These are phyloP conservation scores for Apotomis turbidana DNA, from an alignment of 2,888 invertebrate species.

Conservation along the genomic window DNA sequence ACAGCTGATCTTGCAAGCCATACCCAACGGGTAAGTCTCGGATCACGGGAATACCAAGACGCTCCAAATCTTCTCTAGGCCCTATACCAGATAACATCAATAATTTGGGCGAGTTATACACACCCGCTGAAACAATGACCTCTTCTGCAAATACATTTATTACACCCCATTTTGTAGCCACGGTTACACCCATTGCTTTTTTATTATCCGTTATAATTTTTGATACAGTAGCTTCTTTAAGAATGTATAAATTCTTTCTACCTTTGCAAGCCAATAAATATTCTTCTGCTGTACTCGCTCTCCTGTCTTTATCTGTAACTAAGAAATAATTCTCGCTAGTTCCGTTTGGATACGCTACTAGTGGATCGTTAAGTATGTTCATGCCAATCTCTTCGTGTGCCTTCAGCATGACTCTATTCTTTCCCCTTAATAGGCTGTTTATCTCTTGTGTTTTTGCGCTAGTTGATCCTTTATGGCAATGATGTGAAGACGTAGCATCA, in stretches of 20 bases:
- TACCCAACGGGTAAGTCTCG: constrained; percentile 40
- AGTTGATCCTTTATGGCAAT: constrained; percentile 53
- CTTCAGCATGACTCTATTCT: constrained; percentile 34
- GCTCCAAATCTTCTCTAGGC: constrained; percentile 18
- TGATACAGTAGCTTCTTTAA: constrained; percentile 27
- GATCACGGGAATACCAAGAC: constrained; percentile 18
- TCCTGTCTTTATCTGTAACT: background rate
- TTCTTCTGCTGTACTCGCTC: constrained; percentile 16
- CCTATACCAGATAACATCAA: constrained; percentile 41
- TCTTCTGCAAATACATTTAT: constrained; percentile 30
- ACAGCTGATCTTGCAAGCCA: constrained; percentile 35
- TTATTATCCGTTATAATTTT: constrained; percentile 23
- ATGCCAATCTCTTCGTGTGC: constrained; percentile 22
- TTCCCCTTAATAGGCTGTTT: constrained; percentile 57
- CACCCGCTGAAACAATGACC: constrained; percentile 33
- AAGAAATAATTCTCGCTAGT: constrained; percentile 2
- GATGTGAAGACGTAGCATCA: constrained; percentile 59
- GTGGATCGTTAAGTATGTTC: constrained; percentile 9
- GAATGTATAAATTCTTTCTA: constrained; percentile 25
- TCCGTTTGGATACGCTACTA: constrained; percentile 13
- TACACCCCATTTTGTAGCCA: constrained; percentile 2
- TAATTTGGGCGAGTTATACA: constrained; percentile 34
- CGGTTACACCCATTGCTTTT: constrained; percentile 28
- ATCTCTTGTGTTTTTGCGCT: constrained; percentile 60
- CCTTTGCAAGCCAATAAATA: background rate